phyloP scores from a whole-genome alignment of 2,797 vertebrate genomes.

The Anableps anableps region DNA sequence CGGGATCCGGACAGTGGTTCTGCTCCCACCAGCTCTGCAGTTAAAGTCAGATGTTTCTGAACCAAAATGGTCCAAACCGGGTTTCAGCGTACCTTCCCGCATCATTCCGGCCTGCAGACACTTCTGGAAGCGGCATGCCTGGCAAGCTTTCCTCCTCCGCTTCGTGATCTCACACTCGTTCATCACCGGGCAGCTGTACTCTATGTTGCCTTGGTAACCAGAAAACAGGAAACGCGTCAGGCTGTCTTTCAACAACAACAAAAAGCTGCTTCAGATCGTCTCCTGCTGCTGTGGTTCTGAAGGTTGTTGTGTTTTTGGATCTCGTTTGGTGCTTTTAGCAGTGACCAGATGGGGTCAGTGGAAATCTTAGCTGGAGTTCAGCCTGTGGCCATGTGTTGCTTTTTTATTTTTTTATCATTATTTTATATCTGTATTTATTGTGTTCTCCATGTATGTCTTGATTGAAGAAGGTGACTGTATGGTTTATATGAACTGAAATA shows the following conservation, averaged over 20 bases:
- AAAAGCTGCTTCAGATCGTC: no score
- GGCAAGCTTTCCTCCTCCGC: slow-evolving; percentile 81
- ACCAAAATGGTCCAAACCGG: not conserved
- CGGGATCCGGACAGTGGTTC: no score
- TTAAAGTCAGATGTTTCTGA: no score
- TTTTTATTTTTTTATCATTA: no score
- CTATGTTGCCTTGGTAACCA: slow-evolving; percentile 79
- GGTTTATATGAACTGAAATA: no score
- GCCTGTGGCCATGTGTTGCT: no score
- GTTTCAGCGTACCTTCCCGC: slow-evolving; percentile 75
- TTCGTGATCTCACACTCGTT: slow-evolving; percentile 84
- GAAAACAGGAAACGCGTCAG: slow-evolving; percentile 15
- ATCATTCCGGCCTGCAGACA: slow-evolving; percentile 84
- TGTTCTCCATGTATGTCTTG: no score
- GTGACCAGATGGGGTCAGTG: no score
- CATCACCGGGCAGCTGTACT: slow-evolving; percentile 81
- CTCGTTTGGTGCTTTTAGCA: no score
- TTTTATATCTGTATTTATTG: no score
- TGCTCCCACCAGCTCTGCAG: no score
- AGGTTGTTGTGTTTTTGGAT: not conserved
- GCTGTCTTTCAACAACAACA: not conserved
- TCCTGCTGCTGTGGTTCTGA: not conserved
- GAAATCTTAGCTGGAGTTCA: not conserved
- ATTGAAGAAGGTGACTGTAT: no score
- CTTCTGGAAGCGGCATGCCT: slow-evolving; percentile 84